These are phyloP conservation scores for Machimus rusticus DNA, from an alignment of 2,888 invertebrate species.

Conservation along the genomic window DNA sequence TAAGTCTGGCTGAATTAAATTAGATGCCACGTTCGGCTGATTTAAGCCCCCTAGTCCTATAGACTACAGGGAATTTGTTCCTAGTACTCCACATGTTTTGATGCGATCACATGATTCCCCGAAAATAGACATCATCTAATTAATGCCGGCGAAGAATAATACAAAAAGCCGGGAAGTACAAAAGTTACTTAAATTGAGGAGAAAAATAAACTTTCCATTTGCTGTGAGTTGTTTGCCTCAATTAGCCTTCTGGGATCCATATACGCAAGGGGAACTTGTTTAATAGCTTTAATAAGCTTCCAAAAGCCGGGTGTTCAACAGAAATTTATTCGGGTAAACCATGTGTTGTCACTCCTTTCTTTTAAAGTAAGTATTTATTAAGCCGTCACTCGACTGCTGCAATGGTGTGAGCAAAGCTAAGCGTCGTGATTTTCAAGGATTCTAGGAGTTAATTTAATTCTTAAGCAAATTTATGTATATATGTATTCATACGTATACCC, in stretches of 20 bases:
- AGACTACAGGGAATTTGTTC: not conserved
- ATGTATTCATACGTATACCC: not conserved
- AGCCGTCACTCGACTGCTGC: not conserved
- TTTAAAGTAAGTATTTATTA: not conserved
- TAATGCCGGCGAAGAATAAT: not conserved
- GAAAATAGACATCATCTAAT: slow-evolving; percentile 1
- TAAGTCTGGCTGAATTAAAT: not conserved
- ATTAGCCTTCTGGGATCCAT: not conserved
- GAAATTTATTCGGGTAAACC: not conserved
- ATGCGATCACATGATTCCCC: not conserved
- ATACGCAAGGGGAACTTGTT: not conserved
- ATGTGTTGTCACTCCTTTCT: not conserved
- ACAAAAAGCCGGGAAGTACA: not conserved
- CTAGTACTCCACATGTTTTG: not conserved
- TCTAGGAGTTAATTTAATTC: not conserved
- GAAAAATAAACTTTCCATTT: slow-evolving; percentile 10
- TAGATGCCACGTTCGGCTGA: not conserved
- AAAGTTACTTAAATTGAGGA: slow-evolving; percentile 20
- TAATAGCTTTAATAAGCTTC: not conserved
- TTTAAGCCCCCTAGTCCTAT: not conserved
- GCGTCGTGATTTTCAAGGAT: not conserved
- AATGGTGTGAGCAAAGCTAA: not conserved
- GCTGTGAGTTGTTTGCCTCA: not conserved
- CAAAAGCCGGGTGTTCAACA: not conserved
- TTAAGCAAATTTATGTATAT: not conserved